Conservation (phyloP, 2,888 invertebrate species). For the Leucoma salicis region DNA sequence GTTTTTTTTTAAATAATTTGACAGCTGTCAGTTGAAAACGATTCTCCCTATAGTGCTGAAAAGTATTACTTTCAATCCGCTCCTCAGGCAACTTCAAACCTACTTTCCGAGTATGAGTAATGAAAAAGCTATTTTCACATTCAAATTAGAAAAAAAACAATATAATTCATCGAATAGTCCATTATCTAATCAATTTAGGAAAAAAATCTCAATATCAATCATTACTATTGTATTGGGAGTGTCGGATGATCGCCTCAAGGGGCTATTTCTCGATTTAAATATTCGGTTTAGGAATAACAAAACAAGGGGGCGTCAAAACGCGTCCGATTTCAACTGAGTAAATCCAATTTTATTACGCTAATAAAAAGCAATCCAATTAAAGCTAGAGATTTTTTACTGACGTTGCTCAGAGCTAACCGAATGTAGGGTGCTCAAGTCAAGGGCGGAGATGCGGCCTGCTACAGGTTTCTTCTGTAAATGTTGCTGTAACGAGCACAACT, state of each 20-base stretch:
- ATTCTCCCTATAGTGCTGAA: no score
- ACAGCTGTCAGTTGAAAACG: no score
- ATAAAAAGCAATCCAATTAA: slow-evolving; percentile 80
- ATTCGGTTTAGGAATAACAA: slow-evolving; percentile 52
- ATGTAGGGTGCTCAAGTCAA: slow-evolving; percentile 53
- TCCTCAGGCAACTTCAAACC: no score
- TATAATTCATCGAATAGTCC: no score
- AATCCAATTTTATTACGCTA: slow-evolving; percentile 78
- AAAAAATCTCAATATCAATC: slow-evolving; percentile 28
- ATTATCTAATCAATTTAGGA: no score
- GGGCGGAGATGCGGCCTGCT: slow-evolving; percentile 42
- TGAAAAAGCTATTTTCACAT: no score
- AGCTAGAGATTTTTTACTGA: slow-evolving; percentile 67
- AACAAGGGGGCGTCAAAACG: slow-evolving; percentile 53
- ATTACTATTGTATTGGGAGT: slow-evolving; percentile 29
- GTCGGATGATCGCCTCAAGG: slow-evolving; percentile 35
- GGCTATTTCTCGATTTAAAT: slow-evolving; percentile 39
- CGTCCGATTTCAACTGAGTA: slow-evolving; percentile 57
- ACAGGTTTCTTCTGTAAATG: slow-evolving; percentile 56
- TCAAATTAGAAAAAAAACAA: no score
- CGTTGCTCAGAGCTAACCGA: slow-evolving; percentile 42
- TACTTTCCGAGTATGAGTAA: no score
- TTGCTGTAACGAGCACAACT: slow-evolving; percentile 40
- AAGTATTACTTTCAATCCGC: no score
- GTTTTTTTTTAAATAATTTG: no score